Base-by-base conservation (phyloP, 2,888 invertebrate species). In the Erebia epiphron region DNA sequence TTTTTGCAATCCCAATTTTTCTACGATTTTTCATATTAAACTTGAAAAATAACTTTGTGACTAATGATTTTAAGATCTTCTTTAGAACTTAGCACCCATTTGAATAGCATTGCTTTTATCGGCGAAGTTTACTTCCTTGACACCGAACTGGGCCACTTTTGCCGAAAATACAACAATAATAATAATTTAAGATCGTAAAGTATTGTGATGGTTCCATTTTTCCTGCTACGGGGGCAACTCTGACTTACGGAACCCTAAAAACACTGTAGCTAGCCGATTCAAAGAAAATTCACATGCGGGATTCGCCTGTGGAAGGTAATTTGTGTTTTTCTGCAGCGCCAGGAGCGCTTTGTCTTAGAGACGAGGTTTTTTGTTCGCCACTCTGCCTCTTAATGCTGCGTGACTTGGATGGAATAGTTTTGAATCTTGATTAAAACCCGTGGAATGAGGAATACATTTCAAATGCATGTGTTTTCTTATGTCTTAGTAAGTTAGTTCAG, bases 321-420 rank as follows among this genome's bases (percentile, higher is more conserved):
- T 91, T 90, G 86, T 84, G 88, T 92, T 92, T 92, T 92, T 91
- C 86, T 86, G 76, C 77, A 43, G 73, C 79, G 79, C 76, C 80
- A 79, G 76, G 78, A 82, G 81, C 86, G 86, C 90, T 89, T 89
- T 88, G 91, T 91, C 88, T 90, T 82, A 80, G 80, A 80, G 80
- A 81, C 76, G 76, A 60, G 81, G 82, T 83, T 86, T 90, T 85
- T 81, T 72, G 74, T 73, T 18, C 64, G 61, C 60, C 63, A 76
- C 75, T 72, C 75, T 79, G 81, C 77, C 81, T 86, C 83, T 85
- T 82, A 82, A 83, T 81, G 80, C 78, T 76, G 70, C 71, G 73
- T 75, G 78, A 64, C 68, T 68, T 75, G 69, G 77, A 65, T 62
- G 68, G 54, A 71, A 50, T 41, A 9, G 76, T 81, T 78, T 87